Evolutionary conservation across 1,140 invertebrate genomes (phyloP).

Genomic region (Atta colombica): DNA sequence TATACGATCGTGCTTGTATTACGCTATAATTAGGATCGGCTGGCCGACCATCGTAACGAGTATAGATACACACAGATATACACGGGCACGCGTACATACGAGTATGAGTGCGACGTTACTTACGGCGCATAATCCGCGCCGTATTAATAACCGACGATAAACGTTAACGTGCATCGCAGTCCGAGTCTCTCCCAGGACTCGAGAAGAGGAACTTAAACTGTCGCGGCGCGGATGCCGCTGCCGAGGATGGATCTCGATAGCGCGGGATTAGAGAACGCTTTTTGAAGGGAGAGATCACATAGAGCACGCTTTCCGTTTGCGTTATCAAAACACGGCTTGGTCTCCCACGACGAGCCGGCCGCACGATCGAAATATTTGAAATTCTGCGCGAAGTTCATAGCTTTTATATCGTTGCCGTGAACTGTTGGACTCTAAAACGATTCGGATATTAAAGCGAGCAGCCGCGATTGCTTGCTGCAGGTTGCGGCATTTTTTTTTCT

Average conservation of each 20-base stretch:
- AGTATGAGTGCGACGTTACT: conserved; percentile 46
- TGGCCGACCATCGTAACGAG: conserved; percentile 63
- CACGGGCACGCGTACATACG: not conserved
- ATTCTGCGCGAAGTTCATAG: conserved; percentile 19
- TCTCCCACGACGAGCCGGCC: conserved; percentile 33
- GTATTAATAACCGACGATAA: conserved; percentile 77
- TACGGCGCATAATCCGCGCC: conserved; percentile 71
- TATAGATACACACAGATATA: not conserved
- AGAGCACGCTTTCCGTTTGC: not conserved
- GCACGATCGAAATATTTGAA: conserved; percentile 19
- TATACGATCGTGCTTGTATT: conserved; percentile 77
- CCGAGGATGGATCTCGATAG: conserved; percentile 16
- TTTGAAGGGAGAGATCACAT: conserved; percentile 11
- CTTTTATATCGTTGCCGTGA: not conserved
- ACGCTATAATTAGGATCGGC: conserved; percentile 80
- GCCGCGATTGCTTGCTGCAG: not conserved
- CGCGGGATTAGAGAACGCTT: conserved; percentile 16
- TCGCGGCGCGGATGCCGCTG: conserved; percentile 3
- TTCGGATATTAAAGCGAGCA: conserved; percentile 23
- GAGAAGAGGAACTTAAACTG: conserved; percentile 57
- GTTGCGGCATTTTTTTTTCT: conserved; percentile 42
- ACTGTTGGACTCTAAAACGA: not conserved
- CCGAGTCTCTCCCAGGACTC: conserved; percentile 26
- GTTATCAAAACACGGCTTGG: conserved; percentile 37
- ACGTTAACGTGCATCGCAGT: conserved; percentile 67